Evolutionary conservation across 2,888 invertebrate genomes (phyloP).

Genomic region (Amblyjoppa proteus): DNA sequence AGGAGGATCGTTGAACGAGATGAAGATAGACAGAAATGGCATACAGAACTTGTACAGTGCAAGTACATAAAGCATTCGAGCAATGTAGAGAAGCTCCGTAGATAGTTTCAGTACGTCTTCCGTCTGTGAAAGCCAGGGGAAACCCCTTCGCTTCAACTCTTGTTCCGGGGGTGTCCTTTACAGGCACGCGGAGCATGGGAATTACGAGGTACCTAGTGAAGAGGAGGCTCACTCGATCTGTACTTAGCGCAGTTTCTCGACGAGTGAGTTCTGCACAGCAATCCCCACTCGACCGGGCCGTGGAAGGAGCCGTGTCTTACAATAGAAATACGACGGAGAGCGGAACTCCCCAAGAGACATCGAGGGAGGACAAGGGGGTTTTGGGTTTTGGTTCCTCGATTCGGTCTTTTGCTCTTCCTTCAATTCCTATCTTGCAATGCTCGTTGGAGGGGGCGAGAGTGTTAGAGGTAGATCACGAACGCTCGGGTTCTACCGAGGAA

Average conservation of each 20-base stretch:
- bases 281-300: background rate
- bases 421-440: slow-evolving; percentile 14
- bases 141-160: background rate
- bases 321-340: background rate
- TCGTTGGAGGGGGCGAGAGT: background rate
- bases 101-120: background rate
- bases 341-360: background rate
- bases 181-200: slow-evolving; percentile 14
- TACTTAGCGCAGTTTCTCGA: slow-evolving; percentile 74
- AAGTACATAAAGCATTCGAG: background rate
- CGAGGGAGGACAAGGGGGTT: background rate
- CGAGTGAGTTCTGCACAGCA: slow-evolving; percentile 18
- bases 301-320: slow-evolving; percentile 6
- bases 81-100: slow-evolving; percentile 14
- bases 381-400: background rate
- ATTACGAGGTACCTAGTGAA: slow-evolving; percentile 32
- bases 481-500: slow-evolving; percentile 22
- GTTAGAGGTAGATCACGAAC: background rate
- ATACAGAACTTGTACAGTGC: background rate
- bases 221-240: slow-evolving; percentile 73
- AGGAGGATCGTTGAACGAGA: background rate
- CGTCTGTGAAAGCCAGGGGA: slow-evolving; percentile 22
- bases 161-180: slow-evolving; percentile 28
- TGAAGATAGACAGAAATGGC: slow-evolving; percentile 7
- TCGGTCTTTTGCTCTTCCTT: background rate